Evolutionary conservation across 2,888 invertebrate species (phyloP), one percentile per base, ranked within the genome.

Genomic region (Cylindroiulus punctatus): DNA sequence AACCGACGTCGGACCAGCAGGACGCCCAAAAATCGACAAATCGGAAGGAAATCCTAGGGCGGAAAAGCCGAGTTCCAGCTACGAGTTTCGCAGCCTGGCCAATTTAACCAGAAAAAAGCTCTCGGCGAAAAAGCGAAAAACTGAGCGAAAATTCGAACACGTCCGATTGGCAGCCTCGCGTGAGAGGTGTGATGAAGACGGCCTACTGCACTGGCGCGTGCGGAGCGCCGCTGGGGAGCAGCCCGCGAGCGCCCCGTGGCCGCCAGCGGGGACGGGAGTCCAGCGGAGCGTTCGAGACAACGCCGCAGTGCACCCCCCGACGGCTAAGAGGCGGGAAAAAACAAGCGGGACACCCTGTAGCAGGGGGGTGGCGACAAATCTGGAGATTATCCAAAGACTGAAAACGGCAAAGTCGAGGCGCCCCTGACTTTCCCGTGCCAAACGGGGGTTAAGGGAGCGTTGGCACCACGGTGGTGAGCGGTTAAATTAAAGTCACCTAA

Each of bases 231-330:
- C 1, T 26, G 8, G 30, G 12, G 30, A 76, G 30, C 76, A 30
- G 14, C 26, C 17, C 0, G 17, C 1, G 30, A 30, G 76, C 30
- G 76, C 76, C 1, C 30, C 26, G 26, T 26, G 65, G 7, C 22
- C 5, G 26, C 1, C 30, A 17, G n/a, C 2, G 76, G 14, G 10
- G 30, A 76, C 30, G 10, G 30, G 0, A 14, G 30, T 7, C 2
- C 36, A 30, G 76, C 30, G 30, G 30, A 30, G 30, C 76, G 76
- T 76, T 76, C 76, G 76, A 17, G 30, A 7, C 14, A 76, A 76
- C 76, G 76, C 76, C 76, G 76, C 76, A 76, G 30, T 76, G 76
- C 76, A 76, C 76, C 76, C 57, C 57, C 30, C 76, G 30, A 76
- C 76, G 30, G 14, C 76, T 26, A 76, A 76, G 76, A 30, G 14